Base-by-base conservation (phyloP, 2,797 vertebrate species). In the Odontamblyopus rebecca region DNA sequence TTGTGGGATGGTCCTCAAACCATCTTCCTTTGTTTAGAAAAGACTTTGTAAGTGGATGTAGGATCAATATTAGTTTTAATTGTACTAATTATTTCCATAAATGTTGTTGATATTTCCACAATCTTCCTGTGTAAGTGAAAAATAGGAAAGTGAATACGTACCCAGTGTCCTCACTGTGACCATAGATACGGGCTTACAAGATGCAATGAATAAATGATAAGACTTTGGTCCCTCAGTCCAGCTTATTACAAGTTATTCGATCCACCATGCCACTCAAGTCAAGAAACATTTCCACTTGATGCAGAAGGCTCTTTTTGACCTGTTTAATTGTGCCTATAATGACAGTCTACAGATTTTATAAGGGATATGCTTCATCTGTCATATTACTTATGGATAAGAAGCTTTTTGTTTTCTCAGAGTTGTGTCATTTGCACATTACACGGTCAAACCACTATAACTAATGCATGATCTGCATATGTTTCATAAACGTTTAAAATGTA, bases 391-490 rank as follows among this genome's bases (percentile, higher is more conserved):
- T 19, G 60, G 30, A 70, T 70, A 41, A 60, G 15, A 68, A 29
- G 16, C 18, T 12, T 74, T 74, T 18, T 63, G 19, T 32, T 62
- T 77, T 77, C 44, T 26, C 48, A 64, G 73, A 81, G 82, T 76
- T 77, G 41, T 82, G 84, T 83, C 81, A 81, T 80, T 89, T 80
- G 11, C 27, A 68, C 23, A 30, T 79, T 26, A 69, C 74, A 86
- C 81, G 79, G 83, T 82, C 78, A 85, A 71, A 63, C 70, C 26
- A 50, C 66, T 74, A 79, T 87, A 71, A 80, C 77, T 85, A 83
- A 86, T 86, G 71, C 66, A 84, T 85, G 68, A 72, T 35, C 70
- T 82, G 69, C 80, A 86, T 82, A 77, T 86, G 69, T 85, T 86
- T 75, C 80, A 85, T 86, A 62, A 75, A 84, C 77, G 78, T 85